A percentile compares a stretch with the other conserved stretches of the same genome.
Evolutionary conservation across 2,113 vertebrate genomes (phyloP).

Genomic region (Nematolebias whitei): DNA sequence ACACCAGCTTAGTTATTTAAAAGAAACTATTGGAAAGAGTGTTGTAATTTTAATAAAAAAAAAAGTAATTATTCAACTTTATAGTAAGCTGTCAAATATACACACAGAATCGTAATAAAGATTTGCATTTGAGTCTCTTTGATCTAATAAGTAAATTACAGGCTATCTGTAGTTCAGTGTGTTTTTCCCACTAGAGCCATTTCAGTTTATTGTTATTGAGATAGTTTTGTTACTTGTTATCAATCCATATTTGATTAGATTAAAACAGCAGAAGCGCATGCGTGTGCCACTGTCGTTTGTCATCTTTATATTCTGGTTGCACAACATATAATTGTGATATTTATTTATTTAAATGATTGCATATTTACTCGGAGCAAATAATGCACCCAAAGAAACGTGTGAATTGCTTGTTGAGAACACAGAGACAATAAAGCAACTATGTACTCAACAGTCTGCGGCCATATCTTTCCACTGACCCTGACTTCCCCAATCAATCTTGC

Average conservation of each 20-base stretch:
- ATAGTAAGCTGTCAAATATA: not conserved
- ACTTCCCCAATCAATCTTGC: slow-evolving; percentile 56
- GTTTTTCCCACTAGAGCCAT: slow-evolving; percentile 29
- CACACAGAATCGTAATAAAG: not conserved
- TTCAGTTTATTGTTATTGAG: slow-evolving; percentile 44
- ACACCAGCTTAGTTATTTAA: too few relatives aligned
- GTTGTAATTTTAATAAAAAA: too few relatives aligned
- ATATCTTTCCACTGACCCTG: slow-evolving; percentile 55
- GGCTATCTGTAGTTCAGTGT: slow-evolving; percentile 5
- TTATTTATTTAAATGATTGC: not conserved
- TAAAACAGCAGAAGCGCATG: slow-evolving; percentile 6
- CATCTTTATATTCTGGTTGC: slow-evolving; percentile 16
- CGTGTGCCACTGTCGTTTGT: slow-evolving; percentile 4
- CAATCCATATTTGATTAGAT: slow-evolving; percentile 61
- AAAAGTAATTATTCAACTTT: not conserved
- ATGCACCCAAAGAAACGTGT: not conserved
- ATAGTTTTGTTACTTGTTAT: slow-evolving; percentile 58
- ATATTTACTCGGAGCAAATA: slow-evolving; percentile 7
- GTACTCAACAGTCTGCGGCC: slow-evolving; percentile 53
- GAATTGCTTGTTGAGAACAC: slow-evolving; percentile 1
- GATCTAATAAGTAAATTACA: slow-evolving; percentile 35
- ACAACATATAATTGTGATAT: not conserved
- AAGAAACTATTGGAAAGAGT: too few relatives aligned
- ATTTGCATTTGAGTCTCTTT: not conserved
- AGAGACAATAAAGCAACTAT: slow-evolving; percentile 39